A percentile compares a stretch with the other conserved stretches of the same genome.
Conservation (phyloP, 2,113 vertebrate genomes). For the Spheniscus mendiculus region DNA sequence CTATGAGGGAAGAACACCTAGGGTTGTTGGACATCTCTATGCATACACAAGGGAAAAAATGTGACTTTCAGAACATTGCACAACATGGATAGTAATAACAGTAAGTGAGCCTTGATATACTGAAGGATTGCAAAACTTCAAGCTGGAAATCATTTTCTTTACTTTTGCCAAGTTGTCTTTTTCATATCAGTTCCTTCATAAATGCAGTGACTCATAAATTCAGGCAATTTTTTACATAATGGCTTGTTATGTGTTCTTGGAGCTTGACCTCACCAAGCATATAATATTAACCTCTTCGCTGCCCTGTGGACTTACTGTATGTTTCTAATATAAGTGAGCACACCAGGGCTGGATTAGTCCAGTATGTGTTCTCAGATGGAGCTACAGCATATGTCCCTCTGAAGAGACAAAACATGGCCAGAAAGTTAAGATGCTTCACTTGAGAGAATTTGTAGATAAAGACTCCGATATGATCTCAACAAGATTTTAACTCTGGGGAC, state of each 20-base stretch:
- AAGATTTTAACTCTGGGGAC: not conserved
- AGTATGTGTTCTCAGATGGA: not conserved
- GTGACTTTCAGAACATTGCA: slow-evolving; percentile 42
- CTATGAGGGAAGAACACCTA: slow-evolving; percentile 60
- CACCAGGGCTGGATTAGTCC: not conserved
- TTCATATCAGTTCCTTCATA: slow-evolving; percentile 60
- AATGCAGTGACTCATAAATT: slow-evolving; percentile 65
- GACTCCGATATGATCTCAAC: not conserved
- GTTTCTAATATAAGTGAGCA: not conserved
- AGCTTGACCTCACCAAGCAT: slow-evolving; percentile 31
- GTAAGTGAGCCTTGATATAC: slow-evolving; percentile 55
- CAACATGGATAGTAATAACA: slow-evolving; percentile 67
- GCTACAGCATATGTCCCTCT: not conserved
- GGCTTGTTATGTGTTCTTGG: slow-evolving; percentile 61
- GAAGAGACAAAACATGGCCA: not conserved
- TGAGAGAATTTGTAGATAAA: not conserved
- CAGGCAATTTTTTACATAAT: slow-evolving; percentile 63
- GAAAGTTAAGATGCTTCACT: not conserved
- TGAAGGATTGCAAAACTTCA: slow-evolving; percentile 47
- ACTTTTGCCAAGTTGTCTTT: slow-evolving; percentile 64
- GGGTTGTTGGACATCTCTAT: slow-evolving; percentile 49
- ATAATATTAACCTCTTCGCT: slow-evolving; percentile 46
- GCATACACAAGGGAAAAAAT: slow-evolving; percentile 61
- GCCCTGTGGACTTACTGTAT: not conserved
- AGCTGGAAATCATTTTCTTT: slow-evolving; percentile 35